Evolutionary conservation across 37 sponge, comb jelly and placozoan species (phyloP).

Genomic region (Hexactinellida sp.): DNA sequence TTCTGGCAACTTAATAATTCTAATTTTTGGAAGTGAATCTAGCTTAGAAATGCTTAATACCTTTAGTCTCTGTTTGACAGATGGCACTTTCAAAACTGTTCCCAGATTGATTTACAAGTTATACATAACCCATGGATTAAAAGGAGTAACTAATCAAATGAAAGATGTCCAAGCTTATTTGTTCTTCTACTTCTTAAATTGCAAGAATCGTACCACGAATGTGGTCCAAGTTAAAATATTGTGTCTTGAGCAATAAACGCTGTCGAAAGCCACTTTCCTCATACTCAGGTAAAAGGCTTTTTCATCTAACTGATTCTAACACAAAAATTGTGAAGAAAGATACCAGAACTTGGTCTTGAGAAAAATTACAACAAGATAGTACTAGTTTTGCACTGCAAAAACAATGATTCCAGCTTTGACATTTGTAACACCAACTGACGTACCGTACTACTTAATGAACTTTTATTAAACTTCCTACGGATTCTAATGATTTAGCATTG

Average conservation of each 20-base stretch:
- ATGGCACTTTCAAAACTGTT: neutral
- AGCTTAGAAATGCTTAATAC: neutral
- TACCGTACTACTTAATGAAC: neutral
- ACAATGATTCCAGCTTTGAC: neutral
- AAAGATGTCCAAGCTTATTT: slow-evolving; percentile 14
- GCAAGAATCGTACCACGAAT: neutral
- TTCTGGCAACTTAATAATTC: neutral
- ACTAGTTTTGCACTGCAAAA: neutral
- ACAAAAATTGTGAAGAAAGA: neutral
- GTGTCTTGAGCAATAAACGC: neutral
- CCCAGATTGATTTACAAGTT: neutral
- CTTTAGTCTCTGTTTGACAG: neutral
- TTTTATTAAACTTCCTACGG: neutral
- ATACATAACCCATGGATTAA: neutral
- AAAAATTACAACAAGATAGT: neutral
- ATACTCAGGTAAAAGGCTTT: neutral
- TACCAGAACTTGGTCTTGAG: neutral
- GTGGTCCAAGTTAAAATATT: neutral
- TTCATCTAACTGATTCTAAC: neutral
- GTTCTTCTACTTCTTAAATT: neutral
- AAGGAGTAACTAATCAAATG: neutral
- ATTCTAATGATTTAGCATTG: neutral
- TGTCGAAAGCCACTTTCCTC: neutral
- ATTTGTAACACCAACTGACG: neutral
- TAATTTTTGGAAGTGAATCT: neutral